A percentile compares a stretch with the other conserved stretches of the same genome.
These are phyloP conservation scores for Reticulitermes lucifugus DNA, from an alignment of 2,888 invertebrate genomes.

Conservation along the genomic window DNA sequence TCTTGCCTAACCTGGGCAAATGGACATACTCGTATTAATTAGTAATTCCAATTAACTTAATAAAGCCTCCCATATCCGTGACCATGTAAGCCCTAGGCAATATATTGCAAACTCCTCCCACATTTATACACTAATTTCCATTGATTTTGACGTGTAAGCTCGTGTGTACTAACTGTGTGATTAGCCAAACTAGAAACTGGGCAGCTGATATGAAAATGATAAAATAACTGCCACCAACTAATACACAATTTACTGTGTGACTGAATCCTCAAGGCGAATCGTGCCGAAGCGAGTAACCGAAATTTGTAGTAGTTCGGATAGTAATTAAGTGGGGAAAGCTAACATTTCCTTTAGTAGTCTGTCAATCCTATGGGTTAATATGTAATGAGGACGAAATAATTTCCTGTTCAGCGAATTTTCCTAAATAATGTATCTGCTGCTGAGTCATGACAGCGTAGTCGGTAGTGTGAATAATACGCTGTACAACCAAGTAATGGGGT, in stretches of 20 bases:
- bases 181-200: neutral
- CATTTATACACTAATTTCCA: conserved; percentile 9
- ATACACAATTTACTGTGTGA: neutral
- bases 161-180: neutral
- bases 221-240: neutral
- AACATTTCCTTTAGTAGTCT: too few species aligned
- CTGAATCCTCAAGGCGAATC: too few species aligned
- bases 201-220: neutral
- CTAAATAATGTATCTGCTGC: too few species aligned
- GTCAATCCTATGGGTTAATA: too few species aligned
- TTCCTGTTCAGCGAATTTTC: too few species aligned
- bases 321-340: too few species aligned
- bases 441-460: too few species aligned
- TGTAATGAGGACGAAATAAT: too few species aligned
- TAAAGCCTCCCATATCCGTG: neutral
- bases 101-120: neutral
- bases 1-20: conserved; percentile 15
- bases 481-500: too few species aligned
- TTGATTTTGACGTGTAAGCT: neutral
- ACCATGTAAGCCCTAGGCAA: neutral
- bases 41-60: conserved; percentile 31
- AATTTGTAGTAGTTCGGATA: too few species aligned
- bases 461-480: too few species aligned
- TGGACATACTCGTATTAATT: conserved; percentile 13
- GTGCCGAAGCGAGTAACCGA: too few species aligned